Evolutionary conservation across 2,797 vertebrate species (phyloP), one percentile per base, ranked within the genome.

Genomic region (Lutjanus campechanus): DNA sequence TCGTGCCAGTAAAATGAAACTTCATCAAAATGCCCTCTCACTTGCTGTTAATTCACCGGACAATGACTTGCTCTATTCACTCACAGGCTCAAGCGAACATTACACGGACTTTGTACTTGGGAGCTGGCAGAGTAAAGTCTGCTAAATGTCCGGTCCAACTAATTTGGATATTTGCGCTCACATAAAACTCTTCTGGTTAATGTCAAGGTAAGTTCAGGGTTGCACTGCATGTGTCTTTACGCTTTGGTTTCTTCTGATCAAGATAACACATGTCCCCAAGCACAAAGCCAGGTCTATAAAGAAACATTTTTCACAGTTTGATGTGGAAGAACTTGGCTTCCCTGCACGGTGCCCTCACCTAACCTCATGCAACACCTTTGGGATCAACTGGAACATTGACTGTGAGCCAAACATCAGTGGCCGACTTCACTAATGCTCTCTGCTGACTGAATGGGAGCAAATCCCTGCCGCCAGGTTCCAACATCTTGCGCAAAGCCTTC

Each of bases 381-480:
- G 25, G 19, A 61, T 54, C 41, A 67, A 25, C 61, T 71, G 8
- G 15, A 64, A 29, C 43, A 2, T 6, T 0, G 5, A 19, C 25
- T 53, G 44, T 7, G 15, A 60, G 40, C 50, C 55, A 11, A 55
- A 20, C 46, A 66, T 36, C 62, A 22, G 53, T 41, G 54, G 8
- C 17, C 5, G 7, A 62, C 41, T 29, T 53, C 76, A 25, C 44
- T 65, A 56, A 56, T 22, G 29, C 29, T 49, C 69, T 61, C 49
- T 13, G 49, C 29, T 29, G 50, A 29, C 64, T 55, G 19, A 68
- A 62, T 50, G 64, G 22, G 56, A 56, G 11, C 17, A 46, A 59
- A 74, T 59, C 46, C 46, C 61, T 16, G 16, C 58, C 56, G 65
- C 47, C 46, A 15, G 40, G 47, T 19, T 58, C 43, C 55, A 43